Evolutionary conservation across 2,888 invertebrate genomes (phyloP).

Genomic region (Drosophila suboccidentalis): DNA sequence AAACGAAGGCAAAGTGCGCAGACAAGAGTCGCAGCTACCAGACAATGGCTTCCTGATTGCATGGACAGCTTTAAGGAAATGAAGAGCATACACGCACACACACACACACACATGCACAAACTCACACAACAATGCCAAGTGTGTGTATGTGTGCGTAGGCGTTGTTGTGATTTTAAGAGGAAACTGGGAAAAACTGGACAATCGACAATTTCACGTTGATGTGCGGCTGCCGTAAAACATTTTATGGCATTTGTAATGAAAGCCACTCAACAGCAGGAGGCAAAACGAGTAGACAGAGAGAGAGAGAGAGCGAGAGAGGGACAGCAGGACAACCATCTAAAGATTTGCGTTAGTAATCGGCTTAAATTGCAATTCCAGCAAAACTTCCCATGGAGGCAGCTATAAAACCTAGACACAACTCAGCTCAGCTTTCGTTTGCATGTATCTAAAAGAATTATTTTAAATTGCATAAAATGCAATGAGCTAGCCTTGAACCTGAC

Average conservation of each 20-base stretch:
- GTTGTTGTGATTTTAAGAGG: constrained; percentile 37
- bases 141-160: constrained; percentile 9
- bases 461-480: constrained; percentile 27
- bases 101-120: constrained; percentile 11
- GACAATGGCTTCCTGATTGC: constrained; percentile 77
- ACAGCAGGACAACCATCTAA: background rate
- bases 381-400: constrained; percentile 17
- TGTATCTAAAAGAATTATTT: constrained; percentile 11
- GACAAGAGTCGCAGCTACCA: constrained; percentile 30
- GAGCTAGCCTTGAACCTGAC: constrained; percentile 32
- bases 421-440: background rate
- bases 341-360: constrained; percentile 69
- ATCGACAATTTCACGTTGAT: constrained; percentile 58
- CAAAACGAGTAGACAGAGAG: too few species aligned
- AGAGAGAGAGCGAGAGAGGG: background rate
- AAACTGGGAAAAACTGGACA: constrained; percentile 45
- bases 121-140: background rate
- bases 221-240: constrained; percentile 51
- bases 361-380: constrained; percentile 61
- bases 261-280: constrained; percentile 15
- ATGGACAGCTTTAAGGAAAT: constrained; percentile 71
- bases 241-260: constrained; percentile 51
- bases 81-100: constrained; percentile 34
- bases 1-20: constrained; percentile 45
- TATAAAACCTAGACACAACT: background rate